phyloP scores from a whole-genome alignment of 1,140 invertebrate genomes.

The Cydia fagiglandana region DNA sequence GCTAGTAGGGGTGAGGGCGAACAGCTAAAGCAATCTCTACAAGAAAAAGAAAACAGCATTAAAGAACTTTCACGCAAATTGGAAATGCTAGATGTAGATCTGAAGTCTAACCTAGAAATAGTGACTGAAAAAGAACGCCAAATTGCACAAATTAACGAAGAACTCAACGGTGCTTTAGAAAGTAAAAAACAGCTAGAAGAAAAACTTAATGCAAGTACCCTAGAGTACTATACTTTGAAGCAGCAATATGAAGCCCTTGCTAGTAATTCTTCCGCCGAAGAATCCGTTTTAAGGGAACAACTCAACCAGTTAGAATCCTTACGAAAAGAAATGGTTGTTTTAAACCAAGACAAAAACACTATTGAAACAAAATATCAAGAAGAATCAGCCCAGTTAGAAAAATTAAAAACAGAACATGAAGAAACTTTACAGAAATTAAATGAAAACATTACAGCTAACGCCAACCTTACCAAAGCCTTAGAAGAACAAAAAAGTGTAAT shows the following conservation, averaged over 20 bases:
- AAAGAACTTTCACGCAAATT: constrained; percentile 73
- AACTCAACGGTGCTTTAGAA: constrained; percentile 76
- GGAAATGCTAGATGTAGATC: constrained; percentile 74
- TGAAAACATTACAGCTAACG: constrained; percentile 49
- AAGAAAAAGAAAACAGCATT: constrained; percentile 71
- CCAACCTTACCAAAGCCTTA: constrained; percentile 54
- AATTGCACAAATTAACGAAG: constrained; percentile 75
- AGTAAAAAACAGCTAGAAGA: constrained; percentile 74
- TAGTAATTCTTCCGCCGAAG: constrained; percentile 68
- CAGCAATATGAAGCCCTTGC: constrained; percentile 71
- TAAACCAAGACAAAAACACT: constrained; percentile 59
- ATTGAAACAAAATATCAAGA: constrained; percentile 63
- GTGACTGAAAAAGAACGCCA: constrained; percentile 76
- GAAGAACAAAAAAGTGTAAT: constrained; percentile 70
- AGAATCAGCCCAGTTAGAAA: constrained; percentile 64
- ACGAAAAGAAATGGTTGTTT: constrained; percentile 57
- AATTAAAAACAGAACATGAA: constrained; percentile 67
- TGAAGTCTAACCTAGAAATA: constrained; percentile 74
- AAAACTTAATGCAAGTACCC: constrained; percentile 57
- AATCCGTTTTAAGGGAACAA: constrained; percentile 68
- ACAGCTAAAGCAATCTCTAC: constrained; percentile 52
- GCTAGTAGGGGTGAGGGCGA: constrained; percentile 55
- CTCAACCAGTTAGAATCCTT: constrained; percentile 60
- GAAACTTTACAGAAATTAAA: constrained; percentile 48
- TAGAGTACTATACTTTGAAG: constrained; percentile 61